Percentiles rank a stretch among this genome's conserved stretches.
These are phyloP conservation scores for Dasypus novemcinctus DNA, from an alignment of 2,113 vertebrate genomes.

Conservation along the genomic window DNA sequence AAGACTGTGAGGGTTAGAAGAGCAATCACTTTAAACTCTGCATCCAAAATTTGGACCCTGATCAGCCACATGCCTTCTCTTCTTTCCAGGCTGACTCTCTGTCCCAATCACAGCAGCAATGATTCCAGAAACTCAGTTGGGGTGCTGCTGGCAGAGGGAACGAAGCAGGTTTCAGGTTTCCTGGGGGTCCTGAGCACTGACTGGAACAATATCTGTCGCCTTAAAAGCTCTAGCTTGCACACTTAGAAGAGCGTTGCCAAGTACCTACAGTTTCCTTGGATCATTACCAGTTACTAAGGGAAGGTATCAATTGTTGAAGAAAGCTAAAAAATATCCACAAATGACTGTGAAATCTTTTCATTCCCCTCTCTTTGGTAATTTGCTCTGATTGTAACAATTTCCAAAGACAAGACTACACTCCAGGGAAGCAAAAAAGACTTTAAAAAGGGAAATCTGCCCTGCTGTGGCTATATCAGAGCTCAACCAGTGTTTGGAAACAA, in stretches of 20 bases:
- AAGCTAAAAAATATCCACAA: slow-evolving; percentile 52
- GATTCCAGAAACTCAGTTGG: not conserved
- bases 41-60: not conserved
- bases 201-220: not conserved
- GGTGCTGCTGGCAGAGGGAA: not conserved
- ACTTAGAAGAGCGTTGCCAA: slow-evolving; percentile 21
- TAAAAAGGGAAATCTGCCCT: slow-evolving; percentile 51
- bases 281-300: slow-evolving; percentile 61
- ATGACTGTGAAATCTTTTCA: slow-evolving; percentile 71
- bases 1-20: not conserved
- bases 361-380: slow-evolving; percentile 75
- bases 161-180: not conserved
- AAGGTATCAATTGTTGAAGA: slow-evolving; percentile 67
- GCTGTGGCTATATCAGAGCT: slow-evolving; percentile 64
- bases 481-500: slow-evolving; percentile 56
- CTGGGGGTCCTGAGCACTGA: not conserved
- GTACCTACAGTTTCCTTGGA: slow-evolving; percentile 41
- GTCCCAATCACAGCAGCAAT: not conserved
- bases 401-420: slow-evolving; percentile 65
- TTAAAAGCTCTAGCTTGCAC: not conserved
- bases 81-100: not conserved
- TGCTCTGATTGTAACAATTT: slow-evolving; percentile 77
- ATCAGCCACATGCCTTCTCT: not conserved
- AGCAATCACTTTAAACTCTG: not conserved
- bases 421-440: slow-evolving; percentile 61